Evolutionary conservation across 2,888 invertebrate genomes (phyloP).

Genomic region (Salpingus planirostris): DNA sequence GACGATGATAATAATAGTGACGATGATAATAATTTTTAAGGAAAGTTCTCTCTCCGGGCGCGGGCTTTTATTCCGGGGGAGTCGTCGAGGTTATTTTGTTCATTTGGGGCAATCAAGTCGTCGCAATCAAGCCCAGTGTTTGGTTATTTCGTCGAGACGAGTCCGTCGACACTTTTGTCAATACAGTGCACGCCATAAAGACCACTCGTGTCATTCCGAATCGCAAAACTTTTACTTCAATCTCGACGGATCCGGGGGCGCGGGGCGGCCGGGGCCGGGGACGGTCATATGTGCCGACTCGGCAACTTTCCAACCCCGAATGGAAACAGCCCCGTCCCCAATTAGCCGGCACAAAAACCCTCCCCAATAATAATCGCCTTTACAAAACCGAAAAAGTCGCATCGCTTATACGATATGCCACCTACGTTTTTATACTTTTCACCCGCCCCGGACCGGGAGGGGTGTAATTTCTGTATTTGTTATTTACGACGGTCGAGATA

Average conservation of each 20-base stretch:
- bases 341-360: too few relatives aligned
- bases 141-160: slow-evolving; percentile 43
- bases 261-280: too few relatives aligned
- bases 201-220: slow-evolving; percentile 51
- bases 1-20: too few relatives aligned
- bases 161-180: slow-evolving; percentile 48
- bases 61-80: slow-evolving; percentile 5
- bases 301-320: background rate
- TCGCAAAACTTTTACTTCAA: slow-evolving; percentile 22
- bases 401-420: too few relatives aligned
- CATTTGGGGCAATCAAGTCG: slow-evolving; percentile 44
- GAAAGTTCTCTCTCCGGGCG: too few relatives aligned
- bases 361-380: background rate
- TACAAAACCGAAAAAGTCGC: too few relatives aligned
- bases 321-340: too few relatives aligned
- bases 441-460: too few relatives aligned
- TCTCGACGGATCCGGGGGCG: background rate
- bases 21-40: too few relatives aligned
- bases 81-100: slow-evolving; percentile 38
- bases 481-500: slow-evolving; percentile 28
- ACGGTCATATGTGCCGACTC: background rate
- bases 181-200: slow-evolving; percentile 47
- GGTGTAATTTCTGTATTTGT: slow-evolving; percentile 27
- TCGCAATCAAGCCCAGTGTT: slow-evolving; percentile 41
- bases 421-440: too few relatives aligned